Evolutionary conservation across 2,888 invertebrate species (phyloP), one percentile per base, ranked within the genome.

Genomic region (Apantesis nais): DNA sequence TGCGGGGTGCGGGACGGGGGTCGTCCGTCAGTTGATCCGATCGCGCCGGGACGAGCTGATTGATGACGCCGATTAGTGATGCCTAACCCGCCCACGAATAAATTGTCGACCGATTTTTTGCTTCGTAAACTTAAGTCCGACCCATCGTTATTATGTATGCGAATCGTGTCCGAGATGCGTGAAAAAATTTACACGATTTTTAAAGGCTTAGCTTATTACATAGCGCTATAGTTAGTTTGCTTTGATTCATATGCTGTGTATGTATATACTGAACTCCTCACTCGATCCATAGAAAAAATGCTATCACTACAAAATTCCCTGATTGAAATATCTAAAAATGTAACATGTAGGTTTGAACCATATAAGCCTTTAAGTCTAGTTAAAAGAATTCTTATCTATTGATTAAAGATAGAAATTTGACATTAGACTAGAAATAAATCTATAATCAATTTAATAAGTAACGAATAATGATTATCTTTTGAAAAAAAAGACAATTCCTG

Each of bases 21-120:
- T 83, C 84, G 92, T 91, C 90, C 92, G 92, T 91, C 92, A 90
- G 91, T 91, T 90, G 93, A 93, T 93, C 93, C 91, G 92, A 93
- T 93, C 92, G 90, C 82, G 84, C 86, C 82, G 87, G 83, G 86
- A 87, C 89, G 83, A 88, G 88, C 93, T 94, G 94, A 95, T 95
- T 94, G 94, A 95, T 95, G 94, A 93, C 91, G 89, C 90, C 94
- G 94, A 94, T 95, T 94, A 94, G 93, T 92, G 94, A 93, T 93
- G 93, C 92, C 92, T 92, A 91, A 88, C 90, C 91, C 91, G 90
- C 88, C 89, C 88, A 88, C 88, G 92, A 93, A 94, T 94, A 94
- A 93, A 93, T 94, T 93, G 92, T 92, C 90, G 90, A 91, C 86
- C 90, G 76, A 88, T 92, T 94, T 93, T 93, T 93, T 93, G 89